Conservation (phyloP, 1,140 invertebrate genomes). For the Polypedilum pembai region DNA sequence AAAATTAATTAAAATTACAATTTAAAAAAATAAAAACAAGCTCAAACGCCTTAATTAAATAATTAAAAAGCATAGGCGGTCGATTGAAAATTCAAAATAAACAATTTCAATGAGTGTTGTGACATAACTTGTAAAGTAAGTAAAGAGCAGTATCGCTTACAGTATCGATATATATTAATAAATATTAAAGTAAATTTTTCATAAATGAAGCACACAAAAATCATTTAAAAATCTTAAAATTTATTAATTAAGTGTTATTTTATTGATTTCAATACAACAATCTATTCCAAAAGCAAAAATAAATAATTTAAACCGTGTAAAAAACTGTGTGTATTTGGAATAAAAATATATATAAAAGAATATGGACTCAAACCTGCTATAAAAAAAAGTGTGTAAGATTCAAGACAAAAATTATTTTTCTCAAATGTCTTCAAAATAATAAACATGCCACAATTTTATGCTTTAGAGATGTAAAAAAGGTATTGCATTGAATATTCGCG, state of each 20-base stretch:
- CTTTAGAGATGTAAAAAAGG: not conserved
- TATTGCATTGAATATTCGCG: not conserved
- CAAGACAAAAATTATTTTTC: not conserved
- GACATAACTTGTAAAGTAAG: not conserved
- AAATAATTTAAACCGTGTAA: constrained; percentile 1
- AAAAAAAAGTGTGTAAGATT: constrained; percentile 13
- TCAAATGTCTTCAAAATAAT: not conserved
- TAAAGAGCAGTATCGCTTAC: constrained; percentile 11
- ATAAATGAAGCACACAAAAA: constrained; percentile 12
- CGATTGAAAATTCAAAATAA: too few species aligned
- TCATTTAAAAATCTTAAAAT: constrained; percentile 9
- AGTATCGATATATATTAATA: constrained; percentile 13
- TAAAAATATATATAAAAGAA: constrained; percentile 7
- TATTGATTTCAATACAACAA: constrained; percentile 19
- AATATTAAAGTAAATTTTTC: constrained; percentile 20
- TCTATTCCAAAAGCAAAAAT: not conserved
- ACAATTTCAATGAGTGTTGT: not conserved
- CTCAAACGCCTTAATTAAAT: not conserved
- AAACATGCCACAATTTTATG: constrained; percentile 6
- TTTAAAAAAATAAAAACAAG: not conserved
- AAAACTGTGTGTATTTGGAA: constrained; percentile 6
- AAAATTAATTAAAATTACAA: not conserved
- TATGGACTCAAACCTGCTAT: constrained; percentile 16
- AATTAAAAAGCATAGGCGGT: too few species aligned
- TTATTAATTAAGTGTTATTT: constrained; percentile 20